These are phyloP conservation scores for Spodoptera picta DNA, from an alignment of 2,888 invertebrate species.

Conservation along the genomic window DNA sequence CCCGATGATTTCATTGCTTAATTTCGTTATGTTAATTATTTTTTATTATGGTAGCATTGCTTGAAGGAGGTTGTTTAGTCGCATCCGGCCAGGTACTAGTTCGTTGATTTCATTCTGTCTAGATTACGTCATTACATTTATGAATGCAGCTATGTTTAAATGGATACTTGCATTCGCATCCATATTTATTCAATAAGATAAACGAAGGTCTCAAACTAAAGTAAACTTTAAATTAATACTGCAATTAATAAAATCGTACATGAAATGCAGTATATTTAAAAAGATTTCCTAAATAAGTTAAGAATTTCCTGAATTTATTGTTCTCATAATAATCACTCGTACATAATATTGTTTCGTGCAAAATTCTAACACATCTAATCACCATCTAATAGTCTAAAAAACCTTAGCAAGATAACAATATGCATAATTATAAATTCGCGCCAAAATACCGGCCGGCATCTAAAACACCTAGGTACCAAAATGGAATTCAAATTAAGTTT, in stretches of 20 bases:
- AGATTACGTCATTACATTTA: conserved; percentile 40
- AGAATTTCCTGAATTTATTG: conserved; percentile 30
- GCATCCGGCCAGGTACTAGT: conserved; percentile 42
- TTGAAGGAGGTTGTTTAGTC: conserved; percentile 13
- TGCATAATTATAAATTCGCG: conserved; percentile 2
- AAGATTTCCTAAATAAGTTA: background rate
- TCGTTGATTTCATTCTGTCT: conserved; percentile 41
- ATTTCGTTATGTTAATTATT: conserved; percentile 28
- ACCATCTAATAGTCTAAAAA: too few relatives aligned
- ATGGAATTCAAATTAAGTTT: conserved; percentile 34
- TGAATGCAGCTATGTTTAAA: conserved; percentile 29
- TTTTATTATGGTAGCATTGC: conserved; percentile 22
- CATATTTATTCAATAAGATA: background rate
- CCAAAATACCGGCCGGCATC: background rate
- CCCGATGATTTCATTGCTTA: conserved; percentile 12
- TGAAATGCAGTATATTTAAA: too few relatives aligned
- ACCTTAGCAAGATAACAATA: background rate
- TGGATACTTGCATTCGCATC: conserved; percentile 12
- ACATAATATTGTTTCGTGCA: conserved; percentile 17
- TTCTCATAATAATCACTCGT: conserved; percentile 14
- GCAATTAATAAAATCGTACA: too few relatives aligned
- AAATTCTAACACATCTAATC: conserved; percentile 3
- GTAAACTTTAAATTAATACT: too few relatives aligned
- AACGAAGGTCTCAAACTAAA: background rate
- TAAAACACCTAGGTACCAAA: conserved; percentile 1